Base-by-base conservation (phyloP, 2,113 vertebrate species). In the Chaetodon auriga region DNA sequence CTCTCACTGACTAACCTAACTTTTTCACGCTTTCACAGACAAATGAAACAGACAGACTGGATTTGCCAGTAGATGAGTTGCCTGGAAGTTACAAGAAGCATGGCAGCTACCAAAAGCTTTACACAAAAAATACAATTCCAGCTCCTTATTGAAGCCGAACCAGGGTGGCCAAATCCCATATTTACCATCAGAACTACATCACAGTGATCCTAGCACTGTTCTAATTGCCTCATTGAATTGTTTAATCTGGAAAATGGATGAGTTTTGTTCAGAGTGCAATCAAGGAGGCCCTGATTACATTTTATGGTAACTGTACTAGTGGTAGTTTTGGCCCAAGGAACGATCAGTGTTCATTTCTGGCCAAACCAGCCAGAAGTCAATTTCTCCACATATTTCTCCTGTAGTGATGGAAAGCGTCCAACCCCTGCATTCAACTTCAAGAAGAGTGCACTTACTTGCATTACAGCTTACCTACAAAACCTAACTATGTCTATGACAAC, bases 391-490 rank as follows among this genome's bases (percentile, higher is more conserved):
- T 1, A 5, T 30, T 68, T 78, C 55, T 46, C 0, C 35, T 46
- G 1, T 10, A n/a, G n/a, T 51, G 30, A 58, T 13, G 7, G 7
- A 65, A 57, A 51, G 1, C 54, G 43, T 53, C 21, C 11, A 68
- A 60, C 3, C 13, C 41, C 45, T 0, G 2, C 7, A 55, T 2
- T n/a, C n/a, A 53, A 72, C 57, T 68, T 8, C 21, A 66, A 51
- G 21, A 49, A 16, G n/a, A 73, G 10, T 48, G 62, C 30, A 68
- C 45, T 45, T 57, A 63, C 72, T 86, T 89, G 60, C 25, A 48
- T 86, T 69, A 54, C n/a, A 78, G 49, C 61, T 54, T 15, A 81
- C 23, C 57, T 75, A 30, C 30, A 51, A 80, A 89, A 88, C 68
- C 7, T 23, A 61, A 83, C 25, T 13, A 35, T 18, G 23, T 49